These are phyloP conservation scores for Mamestra brassicae DNA, from an alignment of 2,888 invertebrate species.

Conservation along the genomic window DNA sequence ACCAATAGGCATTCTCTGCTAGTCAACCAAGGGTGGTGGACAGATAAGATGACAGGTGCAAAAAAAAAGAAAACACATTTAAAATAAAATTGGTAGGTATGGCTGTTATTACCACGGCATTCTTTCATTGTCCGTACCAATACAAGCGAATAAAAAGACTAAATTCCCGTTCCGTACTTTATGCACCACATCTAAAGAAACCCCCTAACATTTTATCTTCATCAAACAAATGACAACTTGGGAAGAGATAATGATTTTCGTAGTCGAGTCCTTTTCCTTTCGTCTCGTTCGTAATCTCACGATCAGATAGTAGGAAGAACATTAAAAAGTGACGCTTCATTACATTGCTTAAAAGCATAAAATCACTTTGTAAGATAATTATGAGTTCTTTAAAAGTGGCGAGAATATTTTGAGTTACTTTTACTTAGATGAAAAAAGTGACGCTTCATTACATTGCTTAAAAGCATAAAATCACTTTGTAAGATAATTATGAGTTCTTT, in stretches of 20 bases:
- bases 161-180: not conserved
- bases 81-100: too few relatives aligned
- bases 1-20: too few relatives aligned
- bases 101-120: too few relatives aligned
- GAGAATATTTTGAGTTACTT: slow-evolving; percentile 50
- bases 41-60: too few relatives aligned
- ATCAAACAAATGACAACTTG: slow-evolving; percentile 22
- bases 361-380: slow-evolving; percentile 60
- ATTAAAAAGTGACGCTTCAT: slow-evolving; percentile 63
- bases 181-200: slow-evolving; percentile 1
- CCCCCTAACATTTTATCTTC: slow-evolving; percentile 12
- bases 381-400: slow-evolving; percentile 43
- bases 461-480: slow-evolving; percentile 59
- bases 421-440: slow-evolving; percentile 45
- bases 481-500: slow-evolving; percentile 54
- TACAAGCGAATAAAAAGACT: not conserved
- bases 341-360: slow-evolving; percentile 56
- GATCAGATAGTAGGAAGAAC: slow-evolving; percentile 31
- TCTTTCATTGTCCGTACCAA: not conserved
- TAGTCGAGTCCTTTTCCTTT: slow-evolving; percentile 23
- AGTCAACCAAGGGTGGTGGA: too few relatives aligned
- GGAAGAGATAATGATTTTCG: slow-evolving; percentile 29
- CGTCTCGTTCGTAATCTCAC: slow-evolving; percentile 14
- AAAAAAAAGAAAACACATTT: too few relatives aligned
- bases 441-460: slow-evolving; percentile 60